Percentiles rank a stretch among this genome's conserved stretches.
These are phyloP conservation scores for Andrena fulva DNA, from an alignment of 2,888 invertebrate species.

Conservation along the genomic window DNA sequence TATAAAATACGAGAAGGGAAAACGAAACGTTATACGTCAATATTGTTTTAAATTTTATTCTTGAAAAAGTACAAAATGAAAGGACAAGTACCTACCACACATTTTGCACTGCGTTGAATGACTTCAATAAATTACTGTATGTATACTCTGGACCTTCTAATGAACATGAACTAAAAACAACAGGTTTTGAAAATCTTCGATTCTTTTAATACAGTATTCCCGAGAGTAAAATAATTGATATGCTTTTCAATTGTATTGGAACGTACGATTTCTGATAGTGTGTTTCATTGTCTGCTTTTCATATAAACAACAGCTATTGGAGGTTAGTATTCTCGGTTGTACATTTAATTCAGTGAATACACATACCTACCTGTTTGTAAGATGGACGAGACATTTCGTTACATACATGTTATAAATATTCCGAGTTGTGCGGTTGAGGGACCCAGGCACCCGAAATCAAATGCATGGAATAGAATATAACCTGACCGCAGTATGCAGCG, in stretches of 20 bases:
- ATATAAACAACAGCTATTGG: background rate
- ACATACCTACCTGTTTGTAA: background rate
- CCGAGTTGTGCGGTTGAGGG: background rate
- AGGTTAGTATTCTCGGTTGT: background rate
- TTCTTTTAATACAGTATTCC: background rate
- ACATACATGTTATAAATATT: conserved; percentile 26
- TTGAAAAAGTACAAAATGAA: no score
- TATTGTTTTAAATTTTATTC: no score
- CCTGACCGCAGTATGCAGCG: background rate
- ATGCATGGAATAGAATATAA: conserved; percentile 18
- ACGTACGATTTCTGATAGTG: background rate
- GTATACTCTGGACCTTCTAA: background rate
- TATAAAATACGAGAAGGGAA: no score
- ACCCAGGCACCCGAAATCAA: conserved; percentile 12
- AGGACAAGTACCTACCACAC: no score
- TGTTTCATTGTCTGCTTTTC: background rate
- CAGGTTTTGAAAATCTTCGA: background rate
- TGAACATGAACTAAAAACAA: background rate
- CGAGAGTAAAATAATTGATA: background rate
- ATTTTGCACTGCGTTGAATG: background rate
- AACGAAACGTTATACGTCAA: no score
- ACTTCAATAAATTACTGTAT: background rate
- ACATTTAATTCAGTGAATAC: background rate
- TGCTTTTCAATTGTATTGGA: background rate
- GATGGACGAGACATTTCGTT: conserved; percentile 3